Evolutionary conservation across 2,888 invertebrate species (phyloP).

Genomic region (Anthrax anthrax): DNA sequence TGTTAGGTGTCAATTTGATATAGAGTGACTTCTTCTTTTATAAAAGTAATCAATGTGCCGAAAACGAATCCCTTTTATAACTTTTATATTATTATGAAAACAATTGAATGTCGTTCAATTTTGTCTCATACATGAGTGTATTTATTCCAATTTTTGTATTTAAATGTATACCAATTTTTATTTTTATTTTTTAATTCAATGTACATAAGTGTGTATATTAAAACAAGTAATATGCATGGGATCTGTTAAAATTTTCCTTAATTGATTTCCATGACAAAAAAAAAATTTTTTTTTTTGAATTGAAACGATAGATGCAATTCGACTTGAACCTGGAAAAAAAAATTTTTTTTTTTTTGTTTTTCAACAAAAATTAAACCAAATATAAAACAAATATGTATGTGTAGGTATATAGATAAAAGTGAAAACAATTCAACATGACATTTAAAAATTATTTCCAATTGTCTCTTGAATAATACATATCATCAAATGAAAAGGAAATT

Average conservation of each 20-base stretch:
- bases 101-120: not conserved
- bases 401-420: no score
- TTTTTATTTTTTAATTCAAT: no score
- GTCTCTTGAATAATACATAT: slow-evolving; percentile 1
- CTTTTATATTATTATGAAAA: not conserved
- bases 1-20: slow-evolving; percentile 8
- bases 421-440: slow-evolving; percentile 6
- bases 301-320: no score
- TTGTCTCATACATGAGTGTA: not conserved
- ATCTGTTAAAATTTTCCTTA: not conserved
- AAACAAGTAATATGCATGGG: no score
- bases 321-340: no score
- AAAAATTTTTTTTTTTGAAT: no score
- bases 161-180: no score
- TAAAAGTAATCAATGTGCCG: not conserved
- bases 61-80: not conserved
- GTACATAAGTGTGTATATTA: no score
- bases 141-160: no score
- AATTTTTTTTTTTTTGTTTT: no score
- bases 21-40: not conserved
- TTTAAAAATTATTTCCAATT: slow-evolving; percentile 7
- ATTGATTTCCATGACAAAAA: not conserved
- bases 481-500: not conserved
- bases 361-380: no score
- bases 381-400: no score